A percentile compares a stretch with the other conserved stretches of the same genome.
These are phyloP conservation scores for Peromyscus polionotus DNA, from an alignment of 2,113 vertebrate species.

Conservation along the genomic window DNA sequence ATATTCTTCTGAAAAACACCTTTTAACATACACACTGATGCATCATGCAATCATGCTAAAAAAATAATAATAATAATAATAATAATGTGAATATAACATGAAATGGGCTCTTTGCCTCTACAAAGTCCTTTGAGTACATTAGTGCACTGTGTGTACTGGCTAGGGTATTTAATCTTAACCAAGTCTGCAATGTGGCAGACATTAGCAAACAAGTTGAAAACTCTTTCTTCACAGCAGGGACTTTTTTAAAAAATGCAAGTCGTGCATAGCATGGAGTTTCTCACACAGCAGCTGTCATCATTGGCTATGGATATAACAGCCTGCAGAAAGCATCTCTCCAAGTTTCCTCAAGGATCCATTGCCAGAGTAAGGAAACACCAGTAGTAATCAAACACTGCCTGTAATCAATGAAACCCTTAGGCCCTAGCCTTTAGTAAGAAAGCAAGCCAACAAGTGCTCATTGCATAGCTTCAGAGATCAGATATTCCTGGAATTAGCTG, in stretches of 20 bases:
- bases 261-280: conserved; percentile 36
- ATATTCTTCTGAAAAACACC: neutral
- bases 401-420: conserved; percentile 20
- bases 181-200: conserved; percentile 1
- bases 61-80: neutral
- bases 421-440: conserved; percentile 30
- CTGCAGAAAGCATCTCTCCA: neutral
- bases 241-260: neutral
- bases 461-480: neutral
- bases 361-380: conserved; percentile 16
- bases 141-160: neutral
- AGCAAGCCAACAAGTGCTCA: neutral
- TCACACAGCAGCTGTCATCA: conserved; percentile 12
- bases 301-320: neutral
- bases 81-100: neutral
- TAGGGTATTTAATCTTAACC: neutral
- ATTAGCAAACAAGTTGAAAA: conserved; percentile 36
- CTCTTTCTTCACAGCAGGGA: neutral
- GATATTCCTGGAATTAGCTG: conserved; percentile 2
- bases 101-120: neutral
- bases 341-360: conserved; percentile 32
- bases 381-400: neutral
- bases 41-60: neutral
- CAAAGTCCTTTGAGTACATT: neutral
- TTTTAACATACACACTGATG: conserved; percentile 17